Percentiles rank a stretch among this genome's conserved stretches.
phyloP scores from a whole-genome alignment of 2,888 invertebrate genomes.

The Rhagium mordax region DNA sequence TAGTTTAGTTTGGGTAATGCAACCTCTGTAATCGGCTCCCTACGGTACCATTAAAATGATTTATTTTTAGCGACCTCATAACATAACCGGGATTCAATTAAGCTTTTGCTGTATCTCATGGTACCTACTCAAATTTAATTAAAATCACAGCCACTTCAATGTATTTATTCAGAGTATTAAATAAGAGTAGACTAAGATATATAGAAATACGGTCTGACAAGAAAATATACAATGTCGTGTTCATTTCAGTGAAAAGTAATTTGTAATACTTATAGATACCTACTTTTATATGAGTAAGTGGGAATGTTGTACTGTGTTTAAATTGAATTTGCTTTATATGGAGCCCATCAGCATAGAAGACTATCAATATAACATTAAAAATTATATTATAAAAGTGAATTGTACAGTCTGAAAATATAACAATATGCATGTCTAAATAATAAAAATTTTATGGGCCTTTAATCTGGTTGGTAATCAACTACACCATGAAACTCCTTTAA shows the following conservation, averaged over 20 bases:
- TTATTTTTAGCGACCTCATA: slow-evolving; percentile 32
- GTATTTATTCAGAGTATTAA: slow-evolving; percentile 11
- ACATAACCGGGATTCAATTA: slow-evolving; percentile 29
- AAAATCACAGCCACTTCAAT: slow-evolving; percentile 19
- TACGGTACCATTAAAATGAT: slow-evolving; percentile 29
- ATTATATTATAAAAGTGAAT: too few species aligned
- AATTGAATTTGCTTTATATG: too few species aligned
- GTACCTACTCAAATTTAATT: slow-evolving; percentile 30
- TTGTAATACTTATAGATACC: too few species aligned
- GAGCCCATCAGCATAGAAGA: too few species aligned
- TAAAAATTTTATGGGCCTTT: too few species aligned
- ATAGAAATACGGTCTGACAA: neutral
- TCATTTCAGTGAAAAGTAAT: neutral
- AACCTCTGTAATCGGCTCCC: slow-evolving; percentile 20
- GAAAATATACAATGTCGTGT: neutral
- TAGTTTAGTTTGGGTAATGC: slow-evolving; percentile 4
- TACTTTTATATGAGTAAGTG: too few species aligned
- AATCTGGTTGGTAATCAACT: too few species aligned
- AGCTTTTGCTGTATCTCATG: slow-evolving; percentile 27
- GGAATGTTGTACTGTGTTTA: too few species aligned
- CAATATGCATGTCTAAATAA: too few species aligned
- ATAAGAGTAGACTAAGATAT: slow-evolving; percentile 1
- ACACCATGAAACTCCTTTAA: too few species aligned
- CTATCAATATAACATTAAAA: too few species aligned
- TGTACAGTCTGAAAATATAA: too few species aligned